Percentiles rank a stretch among this genome's conserved stretches.
phyloP scores from a whole-genome alignment of 2,888 invertebrate species.

The Agrenia bidenticulata region DNA sequence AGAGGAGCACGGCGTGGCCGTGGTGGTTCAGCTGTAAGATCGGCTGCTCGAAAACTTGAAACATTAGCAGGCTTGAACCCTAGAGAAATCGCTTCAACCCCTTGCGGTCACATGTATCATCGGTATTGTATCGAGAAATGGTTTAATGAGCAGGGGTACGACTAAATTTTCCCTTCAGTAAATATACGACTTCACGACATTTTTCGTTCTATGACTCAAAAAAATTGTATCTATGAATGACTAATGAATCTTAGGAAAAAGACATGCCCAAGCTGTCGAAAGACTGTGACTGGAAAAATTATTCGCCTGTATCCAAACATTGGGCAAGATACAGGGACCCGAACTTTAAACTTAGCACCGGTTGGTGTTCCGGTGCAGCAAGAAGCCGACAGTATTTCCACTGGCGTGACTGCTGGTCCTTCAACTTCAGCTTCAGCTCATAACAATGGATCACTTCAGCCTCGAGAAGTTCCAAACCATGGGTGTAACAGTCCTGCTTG shows the following conservation, averaged over 20 bases:
- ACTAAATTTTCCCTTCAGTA: neutral
- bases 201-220: no score
- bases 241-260: slow-evolving; percentile 19
- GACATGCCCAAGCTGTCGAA: slow-evolving; percentile 45
- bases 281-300: slow-evolving; percentile 25
- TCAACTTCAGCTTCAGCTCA: neutral
- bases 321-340: neutral
- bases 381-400: no score
- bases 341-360: neutral
- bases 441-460: neutral
- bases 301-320: slow-evolving; percentile 30
- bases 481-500: neutral
- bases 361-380: neutral
- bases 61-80: neutral
- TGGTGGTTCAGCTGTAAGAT: neutral
- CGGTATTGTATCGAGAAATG: slow-evolving; percentile 40
- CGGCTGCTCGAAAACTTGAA: neutral
- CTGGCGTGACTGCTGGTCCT: neutral
- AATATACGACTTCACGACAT: no score
- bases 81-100: slow-evolving; percentile 30
- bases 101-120: slow-evolving; percentile 48
- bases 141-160: slow-evolving; percentile 39
- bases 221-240: neutral
- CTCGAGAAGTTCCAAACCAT: neutral
- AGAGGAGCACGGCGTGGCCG: neutral